Base-by-base conservation (phyloP, 1,140 invertebrate genomes). In the Euura saliciscinereae region DNA sequence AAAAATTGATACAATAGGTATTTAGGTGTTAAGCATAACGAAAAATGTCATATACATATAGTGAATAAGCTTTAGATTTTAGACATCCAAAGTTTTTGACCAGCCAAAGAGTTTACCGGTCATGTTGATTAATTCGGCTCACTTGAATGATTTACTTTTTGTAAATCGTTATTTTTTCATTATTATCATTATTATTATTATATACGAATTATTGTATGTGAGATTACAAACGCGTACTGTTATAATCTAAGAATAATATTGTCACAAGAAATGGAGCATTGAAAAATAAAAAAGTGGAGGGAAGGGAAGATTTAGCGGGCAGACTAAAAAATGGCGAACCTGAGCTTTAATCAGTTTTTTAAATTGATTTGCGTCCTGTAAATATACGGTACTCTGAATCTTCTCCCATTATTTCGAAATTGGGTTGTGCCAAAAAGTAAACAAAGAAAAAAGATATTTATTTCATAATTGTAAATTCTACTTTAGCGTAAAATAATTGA, bases 391-490 rank as follows among this genome's bases (percentile, higher is more conserved):
- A 59, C 13, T 28, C 66, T 28, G 42, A 67, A 44, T 67, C 11
- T 67, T 42, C 3, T 67, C 43, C 11, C 4, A 8, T 67, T 67
- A 42, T 67, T 28, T 67, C 28, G 43, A 28, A 8, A 67, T 8
- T 6, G 10, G 66, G 43, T 67, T 42, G 66, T 67, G 66, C 66
- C 66, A 43, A 67, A 67, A 28, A 28, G 28, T 28, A 28, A 28
- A 28, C 28, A 28, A 28, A 28, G 28, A 13, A 67, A 42, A 67
- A 67, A 13, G 8, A 44, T 67, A 67, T 67, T 67, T 67, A 44
- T 67, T 67, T 67, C 42, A 28, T 67, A 42, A 67, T 67, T 67
- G 66, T 67, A 67, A 8, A 67, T 67, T 67, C 66, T 67, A 67
- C 4, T 13, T 67, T 67, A 67, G 66, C 66, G 10, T 67, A 67